Evolutionary conservation across 2,797 vertebrate genomes (phyloP).

Genomic region (Epinephelus coioides): DNA sequence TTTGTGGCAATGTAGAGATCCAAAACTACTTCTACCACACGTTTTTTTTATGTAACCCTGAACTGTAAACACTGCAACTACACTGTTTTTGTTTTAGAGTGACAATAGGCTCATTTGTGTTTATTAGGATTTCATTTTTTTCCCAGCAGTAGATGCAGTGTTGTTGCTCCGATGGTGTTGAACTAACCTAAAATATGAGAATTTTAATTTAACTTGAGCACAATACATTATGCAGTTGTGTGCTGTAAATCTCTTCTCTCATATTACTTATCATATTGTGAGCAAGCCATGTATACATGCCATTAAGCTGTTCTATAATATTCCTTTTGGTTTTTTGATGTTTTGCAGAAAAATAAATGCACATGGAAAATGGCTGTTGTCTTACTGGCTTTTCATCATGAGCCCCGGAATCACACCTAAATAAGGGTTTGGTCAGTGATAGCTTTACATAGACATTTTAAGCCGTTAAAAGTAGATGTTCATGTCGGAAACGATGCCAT

Average conservation of each 20-base stretch:
- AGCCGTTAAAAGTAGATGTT: too few species aligned
- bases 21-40: slow-evolving; percentile 1
- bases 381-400: not conserved
- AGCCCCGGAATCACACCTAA: too few species aligned
- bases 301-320: slow-evolving; percentile 5
- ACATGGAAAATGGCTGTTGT: slow-evolving; percentile 12
- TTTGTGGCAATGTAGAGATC: slow-evolving; percentile 22
- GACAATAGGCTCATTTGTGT: slow-evolving; percentile 4
- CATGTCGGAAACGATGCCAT: too few species aligned
- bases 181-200: not conserved
- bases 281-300: slow-evolving; percentile 32
- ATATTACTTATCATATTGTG: not conserved
- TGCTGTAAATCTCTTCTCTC: slow-evolving; percentile 14
- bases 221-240: slow-evolving; percentile 26
- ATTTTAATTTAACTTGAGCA: not conserved
- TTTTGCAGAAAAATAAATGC: slow-evolving; percentile 66
- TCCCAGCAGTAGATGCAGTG: slow-evolving; percentile 3
- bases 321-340: slow-evolving; percentile 34
- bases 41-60: slow-evolving; percentile 15
- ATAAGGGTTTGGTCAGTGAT: too few species aligned
- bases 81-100: slow-evolving; percentile 40
- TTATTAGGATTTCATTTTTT: slow-evolving; percentile 7
- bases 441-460: not conserved
- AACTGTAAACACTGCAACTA: slow-evolving; percentile 32
- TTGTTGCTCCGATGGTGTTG: not conserved